Evolutionary conservation across 1,140 invertebrate genomes (phyloP).

Genomic region (Pectinophora gossypiella): DNA sequence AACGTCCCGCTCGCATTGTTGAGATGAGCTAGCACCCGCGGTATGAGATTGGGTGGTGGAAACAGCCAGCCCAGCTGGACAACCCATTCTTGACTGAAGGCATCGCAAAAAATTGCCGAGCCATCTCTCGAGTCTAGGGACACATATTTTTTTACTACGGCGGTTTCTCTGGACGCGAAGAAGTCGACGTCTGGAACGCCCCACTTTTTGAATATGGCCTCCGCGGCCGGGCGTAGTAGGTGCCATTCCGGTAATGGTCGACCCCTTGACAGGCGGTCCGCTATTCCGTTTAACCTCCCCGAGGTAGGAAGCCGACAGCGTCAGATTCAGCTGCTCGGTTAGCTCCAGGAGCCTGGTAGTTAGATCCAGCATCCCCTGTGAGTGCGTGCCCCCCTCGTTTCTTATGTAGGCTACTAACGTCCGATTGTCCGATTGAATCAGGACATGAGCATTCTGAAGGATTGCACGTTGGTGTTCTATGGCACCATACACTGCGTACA

Average conservation of each 20-base stretch:
- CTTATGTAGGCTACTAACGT: neutral
- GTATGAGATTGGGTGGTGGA: conserved; percentile 33
- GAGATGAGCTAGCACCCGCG: neutral
- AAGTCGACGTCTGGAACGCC: conserved; percentile 35
- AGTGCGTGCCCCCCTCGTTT: neutral
- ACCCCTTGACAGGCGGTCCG: conserved; percentile 33
- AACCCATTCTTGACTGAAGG: conserved; percentile 35
- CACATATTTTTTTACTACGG: conserved; percentile 28
- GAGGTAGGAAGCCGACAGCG: conserved; percentile 30
- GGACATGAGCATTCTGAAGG: neutral
- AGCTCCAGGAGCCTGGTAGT: neutral
- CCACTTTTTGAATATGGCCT: conserved; percentile 28
- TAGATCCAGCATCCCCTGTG: neutral
- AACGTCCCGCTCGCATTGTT: neutral
- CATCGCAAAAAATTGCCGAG: conserved; percentile 27
- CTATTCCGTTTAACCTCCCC: conserved; percentile 36
- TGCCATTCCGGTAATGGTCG: conserved; percentile 44
- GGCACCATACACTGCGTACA: neutral
- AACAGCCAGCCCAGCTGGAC: conserved; percentile 39
- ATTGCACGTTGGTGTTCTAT: neutral
- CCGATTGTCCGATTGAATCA: neutral
- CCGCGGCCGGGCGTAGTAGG: conserved; percentile 24
- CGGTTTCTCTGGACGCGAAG: conserved; percentile 29
- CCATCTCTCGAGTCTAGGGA: conserved; percentile 28
- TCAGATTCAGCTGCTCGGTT: conserved; percentile 11